Percentiles rank a stretch among this genome's conserved stretches.
These are phyloP conservation scores for Phorcus lineatus DNA, from an alignment of 2,888 invertebrate species.

Conservation along the genomic window DNA sequence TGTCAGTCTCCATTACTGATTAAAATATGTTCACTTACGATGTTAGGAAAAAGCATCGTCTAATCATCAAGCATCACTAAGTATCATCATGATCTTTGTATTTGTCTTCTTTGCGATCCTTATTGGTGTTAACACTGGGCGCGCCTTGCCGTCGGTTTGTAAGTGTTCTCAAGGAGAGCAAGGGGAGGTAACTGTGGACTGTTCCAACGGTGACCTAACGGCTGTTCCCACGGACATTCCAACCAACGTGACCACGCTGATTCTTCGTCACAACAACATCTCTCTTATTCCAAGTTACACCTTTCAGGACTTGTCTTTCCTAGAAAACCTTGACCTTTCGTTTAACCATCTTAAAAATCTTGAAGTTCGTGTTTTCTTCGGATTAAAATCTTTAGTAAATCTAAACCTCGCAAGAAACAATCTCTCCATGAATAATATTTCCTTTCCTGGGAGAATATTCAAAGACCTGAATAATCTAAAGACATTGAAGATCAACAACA, in stretches of 20 bases:
- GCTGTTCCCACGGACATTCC: background rate
- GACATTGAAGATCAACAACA: constrained; percentile 3
- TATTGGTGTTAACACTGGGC: background rate
- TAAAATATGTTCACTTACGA: too few species aligned
- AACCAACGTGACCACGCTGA: background rate
- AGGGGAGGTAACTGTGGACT: constrained; percentile 10
- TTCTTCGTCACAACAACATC: constrained; percentile 2
- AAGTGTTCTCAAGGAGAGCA: background rate
- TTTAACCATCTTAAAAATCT: background rate
- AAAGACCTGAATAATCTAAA: background rate
- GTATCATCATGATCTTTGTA: too few species aligned
- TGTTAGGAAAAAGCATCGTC: too few species aligned
- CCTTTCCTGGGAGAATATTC: background rate
- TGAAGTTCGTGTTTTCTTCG: background rate
- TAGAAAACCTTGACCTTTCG: constrained; percentile 8
- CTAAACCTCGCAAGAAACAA: background rate
- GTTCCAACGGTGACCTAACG: background rate
- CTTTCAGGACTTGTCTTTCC: background rate
- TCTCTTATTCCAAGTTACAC: background rate
- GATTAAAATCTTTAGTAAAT: background rate
- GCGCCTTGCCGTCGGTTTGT: background rate
- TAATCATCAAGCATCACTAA: too few species aligned
- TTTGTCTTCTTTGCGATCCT: too few species aligned
- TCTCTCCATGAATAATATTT: background rate
- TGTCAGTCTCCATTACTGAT: too few species aligned